Conservation (phyloP, 2,888 invertebrate species). For the Cecidostiba fungosa region DNA sequence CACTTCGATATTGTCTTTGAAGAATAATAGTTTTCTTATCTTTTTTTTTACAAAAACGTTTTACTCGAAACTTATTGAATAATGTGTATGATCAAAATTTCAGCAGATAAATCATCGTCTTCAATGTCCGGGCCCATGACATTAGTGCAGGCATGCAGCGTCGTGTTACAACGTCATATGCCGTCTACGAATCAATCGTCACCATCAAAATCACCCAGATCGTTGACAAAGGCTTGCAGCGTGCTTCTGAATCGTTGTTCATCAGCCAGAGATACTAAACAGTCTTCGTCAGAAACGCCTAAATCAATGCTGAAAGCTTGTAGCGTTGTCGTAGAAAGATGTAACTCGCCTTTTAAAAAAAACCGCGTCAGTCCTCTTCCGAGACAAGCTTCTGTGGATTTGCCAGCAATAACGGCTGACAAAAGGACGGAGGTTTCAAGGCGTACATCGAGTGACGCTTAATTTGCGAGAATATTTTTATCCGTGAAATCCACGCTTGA, state of each 20-base stretch:
- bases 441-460: not conserved
- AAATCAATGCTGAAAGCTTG: not conserved
- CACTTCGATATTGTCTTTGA: not conserved
- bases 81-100: not conserved
- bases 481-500: not conserved
- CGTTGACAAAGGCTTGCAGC: not conserved
- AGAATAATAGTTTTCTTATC: no score
- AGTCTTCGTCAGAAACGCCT: not conserved
- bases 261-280: not conserved
- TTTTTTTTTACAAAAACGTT: no score
- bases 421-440: not conserved
- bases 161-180: slow-evolving; percentile 24
- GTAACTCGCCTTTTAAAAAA: not conserved
- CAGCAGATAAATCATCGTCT: not conserved
- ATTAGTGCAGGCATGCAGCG: slow-evolving; percentile 26
- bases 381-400: not conserved
- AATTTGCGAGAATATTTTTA: not conserved
- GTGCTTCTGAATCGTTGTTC: not conserved
- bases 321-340: not conserved
- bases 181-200: not conserved
- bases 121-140: not conserved
- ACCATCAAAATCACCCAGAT: not conserved
- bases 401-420: not conserved
- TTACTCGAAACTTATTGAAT: not conserved
- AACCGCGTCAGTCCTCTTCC: not conserved